Evolutionary conservation across 2,113 vertebrate genomes (phyloP).

Genomic region (Gymnogyps californianus): DNA sequence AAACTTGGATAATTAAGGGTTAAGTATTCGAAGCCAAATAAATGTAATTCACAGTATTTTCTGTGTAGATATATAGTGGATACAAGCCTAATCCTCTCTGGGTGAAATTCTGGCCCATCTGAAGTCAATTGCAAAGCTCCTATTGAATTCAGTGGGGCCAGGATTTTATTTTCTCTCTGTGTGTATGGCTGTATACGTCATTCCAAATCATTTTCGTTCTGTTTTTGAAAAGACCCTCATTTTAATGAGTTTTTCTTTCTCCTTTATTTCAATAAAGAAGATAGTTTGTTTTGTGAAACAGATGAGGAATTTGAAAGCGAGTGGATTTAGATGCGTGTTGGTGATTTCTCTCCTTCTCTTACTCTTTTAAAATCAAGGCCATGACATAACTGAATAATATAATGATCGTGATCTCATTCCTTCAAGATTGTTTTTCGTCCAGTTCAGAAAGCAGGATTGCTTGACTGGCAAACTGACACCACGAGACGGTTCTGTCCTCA

Average conservation of each 20-base stretch:
- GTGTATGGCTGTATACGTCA: conserved; percentile 36
- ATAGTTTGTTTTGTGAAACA: conserved; percentile 45
- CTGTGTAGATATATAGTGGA: conserved; percentile 3
- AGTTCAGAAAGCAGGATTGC: conserved; percentile 52
- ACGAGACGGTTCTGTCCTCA: not conserved
- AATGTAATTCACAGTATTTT: conserved; percentile 46
- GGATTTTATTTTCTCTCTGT: conserved; percentile 46
- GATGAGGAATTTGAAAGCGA: conserved; percentile 41
- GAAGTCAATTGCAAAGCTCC: conserved; percentile 63
- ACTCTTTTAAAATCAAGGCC: conserved; percentile 60
- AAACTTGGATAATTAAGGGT: conserved; percentile 27
- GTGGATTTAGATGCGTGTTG: not conserved
- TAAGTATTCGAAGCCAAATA: conserved; percentile 34
- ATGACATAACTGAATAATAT: conserved; percentile 57
- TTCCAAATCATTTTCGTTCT: conserved; percentile 28
- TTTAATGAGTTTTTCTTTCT: conserved; percentile 37
- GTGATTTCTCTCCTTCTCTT: conserved; percentile 25
- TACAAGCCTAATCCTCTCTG: conserved; percentile 38
- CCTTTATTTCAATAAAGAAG: conserved; percentile 38
- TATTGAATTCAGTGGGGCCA: conserved; percentile 61
- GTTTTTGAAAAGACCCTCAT: conserved; percentile 31
- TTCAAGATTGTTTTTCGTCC: conserved; percentile 62
- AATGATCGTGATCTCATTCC: conserved; percentile 67
- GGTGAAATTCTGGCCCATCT: conserved; percentile 59
- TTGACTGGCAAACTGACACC: conserved; percentile 68